Evolutionary conservation across 2,888 invertebrate genomes (phyloP), one percentile per base, ranked within the genome.

Genomic region (Tetragnatha montana): DNA sequence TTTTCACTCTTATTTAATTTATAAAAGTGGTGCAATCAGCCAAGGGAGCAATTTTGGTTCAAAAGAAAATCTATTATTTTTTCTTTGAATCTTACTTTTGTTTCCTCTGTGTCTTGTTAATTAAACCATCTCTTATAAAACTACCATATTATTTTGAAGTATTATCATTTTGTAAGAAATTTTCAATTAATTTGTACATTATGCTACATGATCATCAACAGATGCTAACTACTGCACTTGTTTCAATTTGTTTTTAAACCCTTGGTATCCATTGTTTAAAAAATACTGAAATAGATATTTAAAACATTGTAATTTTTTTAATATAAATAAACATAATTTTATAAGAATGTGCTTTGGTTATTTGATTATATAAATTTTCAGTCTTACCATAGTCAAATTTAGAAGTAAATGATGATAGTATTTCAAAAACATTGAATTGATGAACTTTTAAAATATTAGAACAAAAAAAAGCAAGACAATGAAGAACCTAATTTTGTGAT

Each of bases 31-130:
- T 78, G 78, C 71, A 88, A 70, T 87, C 50, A 50, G 78, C 60
- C 75, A 51, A 88, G 82, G 82, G 87, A 88, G 81, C 82, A 88
- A 88, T 78, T 88, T 81, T 82, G 51, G 22, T 70, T 79, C n/a
- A 21, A 86, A 35, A 47, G 49, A 60, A 51, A 17, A 71, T 74
- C 35, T 35, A 73, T 71, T 71, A 70, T 60, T 82, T 82, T 19
- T 49, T 51, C 50, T 74, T 51, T 51, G 14, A 17, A 22, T 51
- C 12, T 6, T 60, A 78, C 6, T 19, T 22, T 78, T 78, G 7
- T 22, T 8, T 60, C 60, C 22, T 22, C 19, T 21, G 19, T 78
- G 35, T 78, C 17, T 21, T 76, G 76, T 76, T 76, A 76, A 49
- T 50, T 21, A 35, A 49, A 76, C 19, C 50, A 82, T 7, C 22